Percentiles rank a stretch among this genome's conserved stretches.
These are phyloP conservation scores for Apodemia duryi DNA, from an alignment of 2,888 invertebrate species.

Conservation along the genomic window DNA sequence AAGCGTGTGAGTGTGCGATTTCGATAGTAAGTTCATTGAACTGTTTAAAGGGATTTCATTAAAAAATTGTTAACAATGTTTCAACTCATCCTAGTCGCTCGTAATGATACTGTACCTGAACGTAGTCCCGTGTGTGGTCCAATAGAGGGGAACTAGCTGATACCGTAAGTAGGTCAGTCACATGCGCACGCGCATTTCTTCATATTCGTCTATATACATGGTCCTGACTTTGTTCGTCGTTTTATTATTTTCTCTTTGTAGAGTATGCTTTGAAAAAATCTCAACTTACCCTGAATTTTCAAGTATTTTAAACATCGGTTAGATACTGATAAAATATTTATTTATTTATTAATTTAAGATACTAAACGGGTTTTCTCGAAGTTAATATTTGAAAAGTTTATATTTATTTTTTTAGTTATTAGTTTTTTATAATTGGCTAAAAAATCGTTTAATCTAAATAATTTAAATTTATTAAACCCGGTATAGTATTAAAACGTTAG, in stretches of 20 bases:
- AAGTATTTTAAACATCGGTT: not conserved
- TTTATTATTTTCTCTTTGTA: not conserved
- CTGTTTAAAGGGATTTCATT: slow-evolving; percentile 71
- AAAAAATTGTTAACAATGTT: slow-evolving; percentile 54
- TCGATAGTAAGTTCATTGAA: slow-evolving; percentile 76
- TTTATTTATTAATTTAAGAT: not conserved
- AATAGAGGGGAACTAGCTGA: slow-evolving; percentile 46
- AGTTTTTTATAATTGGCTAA: too few species aligned
- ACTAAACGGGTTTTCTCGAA: not conserved
- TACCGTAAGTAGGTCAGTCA: slow-evolving; percentile 65
- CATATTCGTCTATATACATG: slow-evolving; percentile 41
- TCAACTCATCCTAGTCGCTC: slow-evolving; percentile 34
- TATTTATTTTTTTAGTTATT: not conserved
- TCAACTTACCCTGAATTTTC: not conserved
- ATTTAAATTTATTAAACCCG: slow-evolving; percentile 21
- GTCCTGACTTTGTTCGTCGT: slow-evolving; percentile 17
- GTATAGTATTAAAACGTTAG: slow-evolving; percentile 67
- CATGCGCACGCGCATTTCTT: slow-evolving; percentile 61
- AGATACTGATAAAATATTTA: not conserved
- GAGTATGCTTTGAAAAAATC: not conserved
- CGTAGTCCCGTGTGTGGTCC: slow-evolving; percentile 51
- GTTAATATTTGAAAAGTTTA: not conserved
- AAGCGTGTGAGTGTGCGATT: slow-evolving; percentile 75
- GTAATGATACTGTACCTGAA: not conserved
- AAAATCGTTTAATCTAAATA: not conserved